Conservation (phyloP, 2,797 vertebrate genomes). For the Cynodonichthys magdalenae region DNA sequence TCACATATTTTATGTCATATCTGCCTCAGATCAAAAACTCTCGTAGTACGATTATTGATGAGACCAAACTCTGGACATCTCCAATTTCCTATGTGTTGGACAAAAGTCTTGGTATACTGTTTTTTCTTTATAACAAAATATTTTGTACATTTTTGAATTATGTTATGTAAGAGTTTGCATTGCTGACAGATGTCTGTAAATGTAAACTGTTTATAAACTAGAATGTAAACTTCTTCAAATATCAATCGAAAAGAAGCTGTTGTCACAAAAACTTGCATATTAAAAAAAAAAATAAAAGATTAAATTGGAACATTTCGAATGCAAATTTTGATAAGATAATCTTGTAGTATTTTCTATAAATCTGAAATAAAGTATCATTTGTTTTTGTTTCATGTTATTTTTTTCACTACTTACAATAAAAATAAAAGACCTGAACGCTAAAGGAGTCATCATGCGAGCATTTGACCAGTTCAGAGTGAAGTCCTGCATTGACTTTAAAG, state of each 20-base stretch:
- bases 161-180: no score
- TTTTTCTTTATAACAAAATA: background rate
- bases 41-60: conserved; percentile 5
- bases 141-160: background rate
- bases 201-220: background rate
- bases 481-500: conserved; percentile 90
- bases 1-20: background rate
- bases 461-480: conserved; percentile 88
- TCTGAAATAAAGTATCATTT: no score
- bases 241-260: background rate
- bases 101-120: conserved; percentile 35
- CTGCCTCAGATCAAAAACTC: background rate
- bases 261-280: rapidly evolving
- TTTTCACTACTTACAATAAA: no score
- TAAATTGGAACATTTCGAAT: no score
- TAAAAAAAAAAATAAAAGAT: no score
- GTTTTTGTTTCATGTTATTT: background rate
- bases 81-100: conserved; percentile 54
- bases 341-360: no score
- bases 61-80: background rate
- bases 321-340: no score
- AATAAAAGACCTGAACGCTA: conserved; percentile 79
- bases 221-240: background rate
- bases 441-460: conserved; percentile 84
- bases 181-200: no score